A percentile compares a stretch with the other conserved stretches of the same genome.
Evolutionary conservation across 2,797 vertebrate genomes (phyloP).

Genomic region (Sitta carolinensis): DNA sequence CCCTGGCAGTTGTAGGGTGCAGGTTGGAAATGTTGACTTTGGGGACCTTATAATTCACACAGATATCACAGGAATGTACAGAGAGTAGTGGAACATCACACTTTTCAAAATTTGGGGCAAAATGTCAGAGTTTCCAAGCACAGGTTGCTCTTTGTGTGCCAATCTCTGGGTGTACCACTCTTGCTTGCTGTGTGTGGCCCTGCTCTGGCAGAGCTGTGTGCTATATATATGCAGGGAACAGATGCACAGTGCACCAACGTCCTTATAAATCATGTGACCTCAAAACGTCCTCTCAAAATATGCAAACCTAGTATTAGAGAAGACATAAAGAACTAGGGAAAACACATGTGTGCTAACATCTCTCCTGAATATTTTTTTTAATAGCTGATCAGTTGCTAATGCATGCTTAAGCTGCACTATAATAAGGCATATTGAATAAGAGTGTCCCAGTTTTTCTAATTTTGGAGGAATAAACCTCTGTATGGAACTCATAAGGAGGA

Average conservation of each 20-base stretch:
- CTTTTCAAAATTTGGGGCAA: background rate
- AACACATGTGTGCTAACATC: background rate
- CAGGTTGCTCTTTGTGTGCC: rapidly evolving
- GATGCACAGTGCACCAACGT: rapidly evolving
- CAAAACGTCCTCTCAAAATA: background rate
- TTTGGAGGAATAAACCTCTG: background rate
- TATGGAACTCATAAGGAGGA: background rate
- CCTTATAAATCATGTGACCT: background rate
- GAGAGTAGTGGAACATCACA: background rate
- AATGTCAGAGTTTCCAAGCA: background rate
- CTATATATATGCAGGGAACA: background rate
- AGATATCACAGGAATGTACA: rapidly evolving
- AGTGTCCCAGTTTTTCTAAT: background rate
- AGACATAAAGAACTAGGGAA: background rate
- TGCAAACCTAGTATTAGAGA: background rate
- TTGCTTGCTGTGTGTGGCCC: background rate
- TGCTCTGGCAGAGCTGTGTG: background rate
- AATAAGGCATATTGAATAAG: background rate
- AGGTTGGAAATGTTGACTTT: background rate
- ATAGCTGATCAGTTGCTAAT: background rate
- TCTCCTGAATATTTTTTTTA: background rate
- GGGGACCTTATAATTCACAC: rapidly evolving
- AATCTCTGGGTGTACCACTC: rapidly evolving
- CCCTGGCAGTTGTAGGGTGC: background rate
- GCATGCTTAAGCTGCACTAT: background rate